Conservation (phyloP, 2,113 vertebrate species). For the Girardinichthys multiradiatus region DNA sequence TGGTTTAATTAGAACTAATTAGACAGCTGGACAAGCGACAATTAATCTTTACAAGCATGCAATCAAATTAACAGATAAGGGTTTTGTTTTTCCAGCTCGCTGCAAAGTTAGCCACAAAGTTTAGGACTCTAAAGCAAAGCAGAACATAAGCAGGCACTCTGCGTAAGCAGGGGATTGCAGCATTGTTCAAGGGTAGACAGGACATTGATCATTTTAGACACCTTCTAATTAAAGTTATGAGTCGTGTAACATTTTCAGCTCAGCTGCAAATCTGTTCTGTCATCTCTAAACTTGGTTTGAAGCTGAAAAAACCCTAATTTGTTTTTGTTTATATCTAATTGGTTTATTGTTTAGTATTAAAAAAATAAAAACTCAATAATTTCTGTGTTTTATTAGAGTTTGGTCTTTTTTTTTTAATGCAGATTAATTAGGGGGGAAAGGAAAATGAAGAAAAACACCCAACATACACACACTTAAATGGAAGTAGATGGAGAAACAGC, state of each 20-base stretch:
- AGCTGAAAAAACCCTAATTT: no score
- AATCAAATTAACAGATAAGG: neutral
- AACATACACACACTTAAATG: neutral
- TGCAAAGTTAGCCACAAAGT: conserved; percentile 1
- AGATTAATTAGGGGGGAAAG: no score
- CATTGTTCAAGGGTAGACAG: conserved; percentile 9
- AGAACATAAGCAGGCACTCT: neutral
- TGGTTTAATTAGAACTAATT: conserved; percentile 26
- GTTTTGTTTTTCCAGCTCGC: neutral
- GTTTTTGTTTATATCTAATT: no score
- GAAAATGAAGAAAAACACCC: no score
- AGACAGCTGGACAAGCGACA: conserved; percentile 26
- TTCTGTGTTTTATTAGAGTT: neutral
- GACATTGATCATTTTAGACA: conserved; percentile 14
- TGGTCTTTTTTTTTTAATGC: no score
- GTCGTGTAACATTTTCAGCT: conserved; percentile 1
- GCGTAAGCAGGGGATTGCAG: conserved; percentile 10
- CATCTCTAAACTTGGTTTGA: neutral
- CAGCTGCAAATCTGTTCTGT: neutral
- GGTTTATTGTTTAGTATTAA: no score
- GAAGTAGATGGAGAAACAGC: neutral
- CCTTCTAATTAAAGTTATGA: conserved; percentile 9
- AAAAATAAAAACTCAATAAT: neutral
- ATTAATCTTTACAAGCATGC: neutral
- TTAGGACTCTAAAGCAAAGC: neutral